Evolutionary conservation across 1,140 invertebrate genomes (phyloP), one percentile per base, ranked within the genome.

Genomic region (Scaptomyza montana): DNA sequence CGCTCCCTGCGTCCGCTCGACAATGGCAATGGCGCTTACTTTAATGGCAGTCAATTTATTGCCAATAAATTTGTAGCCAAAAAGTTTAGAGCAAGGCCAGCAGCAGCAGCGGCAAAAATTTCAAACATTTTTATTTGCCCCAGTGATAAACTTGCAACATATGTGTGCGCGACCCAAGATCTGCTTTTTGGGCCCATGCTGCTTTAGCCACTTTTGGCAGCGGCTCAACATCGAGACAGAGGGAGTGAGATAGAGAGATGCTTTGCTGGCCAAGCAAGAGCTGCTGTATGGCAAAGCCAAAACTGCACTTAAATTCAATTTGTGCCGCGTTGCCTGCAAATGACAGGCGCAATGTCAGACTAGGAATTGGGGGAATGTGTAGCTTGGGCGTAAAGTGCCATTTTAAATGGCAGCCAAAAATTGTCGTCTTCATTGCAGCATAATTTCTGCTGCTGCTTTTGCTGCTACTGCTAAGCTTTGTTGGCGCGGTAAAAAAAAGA

Each of bases 51-150:
- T 87, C 80, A 89, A 89, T 89, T 89, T 89, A 89, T 89, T 89
- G 84, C 85, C 84, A 89, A 89, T 89, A 89, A 89, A 89, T 89
- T 89, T 89, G 84, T 89, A 89, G 85, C 85, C 84, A 89, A 89
- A 84, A 89, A 89, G 86, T 89, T 89, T 80, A 80, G 84, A 85
- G 66, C 74, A 76, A 89, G 82, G 82, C 82, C 80, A 77, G 67
- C 54, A 77, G 67, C 54, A 57, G 36, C 33, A 78, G 57, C 9
- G 25, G 54, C 51, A 63, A 57, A 70, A 85, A 78, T 80, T 80
- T 75, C 74, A 82, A 86, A 86, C 71, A 74, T 82, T 86, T 86
- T 82, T 86, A 89, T 87, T 79, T 87, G 71, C 76, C 66, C 64
- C 82, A 84, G 84, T 87, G 84, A 87, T 87, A 87, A 87, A 87